Conservation (phyloP, 2,797 vertebrate species). For the Enteromius paludinosus region DNA sequence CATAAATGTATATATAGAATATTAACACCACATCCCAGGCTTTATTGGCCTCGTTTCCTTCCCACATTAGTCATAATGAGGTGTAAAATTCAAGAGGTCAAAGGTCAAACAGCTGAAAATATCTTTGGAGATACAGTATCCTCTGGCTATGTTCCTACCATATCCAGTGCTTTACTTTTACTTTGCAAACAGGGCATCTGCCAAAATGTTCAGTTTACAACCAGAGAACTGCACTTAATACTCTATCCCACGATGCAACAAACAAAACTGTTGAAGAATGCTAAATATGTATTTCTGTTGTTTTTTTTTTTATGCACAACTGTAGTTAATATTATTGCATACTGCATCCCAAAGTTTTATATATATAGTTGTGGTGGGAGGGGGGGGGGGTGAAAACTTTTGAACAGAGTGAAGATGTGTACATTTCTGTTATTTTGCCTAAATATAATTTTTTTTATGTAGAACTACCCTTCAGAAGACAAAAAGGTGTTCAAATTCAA, state of each 20-base stretch:
- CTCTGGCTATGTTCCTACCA: not conserved
- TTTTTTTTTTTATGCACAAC: not conserved
- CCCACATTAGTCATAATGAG: conserved; percentile 25
- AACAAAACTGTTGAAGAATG: not conserved
- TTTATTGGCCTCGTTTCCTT: conserved; percentile 30
- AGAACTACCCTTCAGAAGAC: too few species aligned
- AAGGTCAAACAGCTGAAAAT: conserved; percentile 29
- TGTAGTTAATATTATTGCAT: not conserved
- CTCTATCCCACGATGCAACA: not conserved
- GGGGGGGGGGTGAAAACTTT: too few species aligned
- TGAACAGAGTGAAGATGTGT: too few species aligned
- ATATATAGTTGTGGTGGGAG: too few species aligned
- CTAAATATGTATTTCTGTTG: not conserved
- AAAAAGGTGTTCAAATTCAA: too few species aligned
- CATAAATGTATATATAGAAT: conserved; percentile 37
- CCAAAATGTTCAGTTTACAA: not conserved
- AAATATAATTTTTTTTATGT: too few species aligned
- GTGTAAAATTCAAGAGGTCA: conserved; percentile 9
- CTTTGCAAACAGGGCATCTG: not conserved
- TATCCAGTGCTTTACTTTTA: not conserved
- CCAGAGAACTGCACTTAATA: not conserved
- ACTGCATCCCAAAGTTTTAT: not conserved
- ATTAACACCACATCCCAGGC: not conserved
- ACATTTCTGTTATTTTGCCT: too few species aligned
- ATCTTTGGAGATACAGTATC: not conserved